phyloP scores from a whole-genome alignment of 1,140 invertebrate species.

The Lordiphosa mommai region DNA sequence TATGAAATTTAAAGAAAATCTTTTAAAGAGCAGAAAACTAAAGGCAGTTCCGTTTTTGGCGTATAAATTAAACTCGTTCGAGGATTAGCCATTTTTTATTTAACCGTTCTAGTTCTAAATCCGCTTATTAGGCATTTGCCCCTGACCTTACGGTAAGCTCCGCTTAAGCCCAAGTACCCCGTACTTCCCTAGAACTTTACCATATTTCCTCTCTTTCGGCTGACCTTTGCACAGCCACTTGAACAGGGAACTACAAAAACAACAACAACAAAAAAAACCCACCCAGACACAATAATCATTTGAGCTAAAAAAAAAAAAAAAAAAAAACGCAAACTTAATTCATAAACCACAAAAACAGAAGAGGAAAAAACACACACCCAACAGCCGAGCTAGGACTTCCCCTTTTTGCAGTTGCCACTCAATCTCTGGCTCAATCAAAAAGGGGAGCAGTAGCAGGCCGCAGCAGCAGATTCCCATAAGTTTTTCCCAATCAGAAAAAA shows the following conservation, averaged over 20 bases:
- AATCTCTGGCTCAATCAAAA: constrained; percentile 61
- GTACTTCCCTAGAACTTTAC: not conserved
- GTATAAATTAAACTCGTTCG: too few relatives aligned
- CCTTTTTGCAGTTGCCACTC: constrained; percentile 33
- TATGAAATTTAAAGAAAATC: too few relatives aligned
- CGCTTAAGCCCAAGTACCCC: not conserved
- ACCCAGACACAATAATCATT: constrained; percentile 52
- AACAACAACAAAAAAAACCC: not conserved
- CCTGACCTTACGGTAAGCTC: too few relatives aligned
- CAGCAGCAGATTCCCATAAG: constrained; percentile 46
- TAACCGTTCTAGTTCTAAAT: too few relatives aligned
- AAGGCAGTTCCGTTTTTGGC: too few relatives aligned
- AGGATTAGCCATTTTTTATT: too few relatives aligned
- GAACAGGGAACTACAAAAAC: not conserved
- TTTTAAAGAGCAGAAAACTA: too few relatives aligned
- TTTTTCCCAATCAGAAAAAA: constrained; percentile 72
- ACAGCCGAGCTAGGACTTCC: not conserved
- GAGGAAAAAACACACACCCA: constrained; percentile 11
- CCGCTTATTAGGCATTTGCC: too few relatives aligned
- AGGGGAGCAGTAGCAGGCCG: not conserved
- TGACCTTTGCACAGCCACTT: not conserved
- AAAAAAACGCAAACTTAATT: constrained; percentile 21
- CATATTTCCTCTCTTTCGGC: not conserved
- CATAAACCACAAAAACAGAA: constrained; percentile 20
- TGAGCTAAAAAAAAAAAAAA: constrained; percentile 6